A percentile compares a stretch with the other conserved stretches of the same genome.
phyloP scores from a whole-genome alignment of 2,888 invertebrate genomes.

The Ceratothoa steindachneri region DNA sequence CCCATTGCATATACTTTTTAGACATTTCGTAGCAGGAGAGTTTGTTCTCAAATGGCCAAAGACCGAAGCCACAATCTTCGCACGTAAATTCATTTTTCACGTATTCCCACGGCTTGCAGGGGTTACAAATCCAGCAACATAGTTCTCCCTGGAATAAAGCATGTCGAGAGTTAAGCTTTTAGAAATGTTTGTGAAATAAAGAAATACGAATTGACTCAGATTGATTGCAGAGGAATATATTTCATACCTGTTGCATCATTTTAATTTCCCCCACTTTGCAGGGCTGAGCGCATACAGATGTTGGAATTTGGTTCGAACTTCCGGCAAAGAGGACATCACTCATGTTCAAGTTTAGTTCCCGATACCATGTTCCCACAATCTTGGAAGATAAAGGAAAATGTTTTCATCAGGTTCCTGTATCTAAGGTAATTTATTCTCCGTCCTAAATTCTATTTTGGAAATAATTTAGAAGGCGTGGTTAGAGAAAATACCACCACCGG shows the following conservation, averaged over 20 bases:
- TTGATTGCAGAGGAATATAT: too few relatives aligned
- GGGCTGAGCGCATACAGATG: conserved; percentile 66
- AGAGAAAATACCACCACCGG: too few relatives aligned
- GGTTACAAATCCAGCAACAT: conserved; percentile 75
- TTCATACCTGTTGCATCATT: conserved; percentile 59
- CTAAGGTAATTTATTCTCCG: too few relatives aligned
- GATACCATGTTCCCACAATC: conserved; percentile 64
- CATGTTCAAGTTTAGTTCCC: conserved; percentile 57
- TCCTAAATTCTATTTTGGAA: too few relatives aligned
- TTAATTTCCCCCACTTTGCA: conserved; percentile 66
- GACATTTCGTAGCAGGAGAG: conserved; percentile 62
- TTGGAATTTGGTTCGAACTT: conserved; percentile 57
- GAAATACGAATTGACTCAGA: too few relatives aligned
- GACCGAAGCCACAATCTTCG: conserved; percentile 62
- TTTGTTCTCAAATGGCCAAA: conserved; percentile 63
- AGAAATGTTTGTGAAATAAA: too few relatives aligned
- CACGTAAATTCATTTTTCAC: conserved; percentile 65
- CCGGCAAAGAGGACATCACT: conserved; percentile 59
- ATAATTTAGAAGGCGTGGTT: too few relatives aligned
- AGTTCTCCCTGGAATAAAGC: conserved; percentile 58
- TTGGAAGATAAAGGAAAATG: conserved; percentile 51
- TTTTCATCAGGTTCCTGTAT: too few relatives aligned
- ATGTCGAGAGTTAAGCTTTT: neutral
- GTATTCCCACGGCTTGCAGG: conserved; percentile 66
- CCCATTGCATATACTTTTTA: conserved; percentile 64